Conservation (phyloP, 2,113 vertebrate genomes). For the Mobula birostris region DNA sequence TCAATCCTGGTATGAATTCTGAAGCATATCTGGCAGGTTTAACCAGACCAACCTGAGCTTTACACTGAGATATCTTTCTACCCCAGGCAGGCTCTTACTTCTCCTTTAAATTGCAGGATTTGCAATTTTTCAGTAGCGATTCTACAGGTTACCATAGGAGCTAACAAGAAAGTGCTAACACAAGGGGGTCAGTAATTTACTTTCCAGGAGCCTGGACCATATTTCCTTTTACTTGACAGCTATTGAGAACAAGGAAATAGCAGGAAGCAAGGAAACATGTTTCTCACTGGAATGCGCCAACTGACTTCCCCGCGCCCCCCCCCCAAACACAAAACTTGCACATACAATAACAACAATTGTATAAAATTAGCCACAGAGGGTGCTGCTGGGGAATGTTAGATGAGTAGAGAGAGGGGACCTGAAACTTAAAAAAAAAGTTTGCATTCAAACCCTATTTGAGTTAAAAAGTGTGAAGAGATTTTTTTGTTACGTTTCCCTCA, state of each 20-base stretch:
- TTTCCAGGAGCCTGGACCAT: neutral
- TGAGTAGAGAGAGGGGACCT: neutral
- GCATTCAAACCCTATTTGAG: neutral
- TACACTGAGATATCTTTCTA: neutral
- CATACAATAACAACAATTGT: neutral
- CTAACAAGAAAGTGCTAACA: neutral
- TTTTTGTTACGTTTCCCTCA: neutral
- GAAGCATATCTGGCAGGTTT: neutral
- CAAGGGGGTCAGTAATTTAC: too few species aligned
- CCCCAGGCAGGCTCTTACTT: neutral
- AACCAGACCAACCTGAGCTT: neutral
- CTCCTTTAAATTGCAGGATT: conserved; percentile 8
- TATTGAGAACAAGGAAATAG: neutral
- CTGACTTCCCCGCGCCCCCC: neutral
- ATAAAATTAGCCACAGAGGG: neutral
- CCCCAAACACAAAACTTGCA: neutral
- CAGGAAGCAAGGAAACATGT: too few species aligned
- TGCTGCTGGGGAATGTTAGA: neutral
- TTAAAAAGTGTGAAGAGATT: neutral
- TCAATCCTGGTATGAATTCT: neutral
- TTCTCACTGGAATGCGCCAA: too few species aligned
- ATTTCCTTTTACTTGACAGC: neutral
- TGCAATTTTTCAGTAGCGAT: neutral
- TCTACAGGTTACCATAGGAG: neutral
- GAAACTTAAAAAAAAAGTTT: neutral